Evolutionary conservation across 2,113 vertebrate species (phyloP).

Genomic region (Anthoscopus minutus): DNA sequence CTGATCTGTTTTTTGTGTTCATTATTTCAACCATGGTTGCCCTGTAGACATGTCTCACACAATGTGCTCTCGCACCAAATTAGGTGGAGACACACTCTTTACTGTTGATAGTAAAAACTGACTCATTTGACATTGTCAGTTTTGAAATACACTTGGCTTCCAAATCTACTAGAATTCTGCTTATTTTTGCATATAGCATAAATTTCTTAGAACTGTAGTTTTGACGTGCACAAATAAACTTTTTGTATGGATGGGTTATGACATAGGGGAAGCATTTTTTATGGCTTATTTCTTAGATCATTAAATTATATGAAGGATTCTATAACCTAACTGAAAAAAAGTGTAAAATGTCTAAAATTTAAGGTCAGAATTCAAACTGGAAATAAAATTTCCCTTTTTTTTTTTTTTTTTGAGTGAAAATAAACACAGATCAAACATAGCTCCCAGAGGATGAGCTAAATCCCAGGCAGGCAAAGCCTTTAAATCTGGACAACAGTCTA

Average conservation of each 20-base stretch:
- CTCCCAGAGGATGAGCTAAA: background rate
- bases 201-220: background rate
- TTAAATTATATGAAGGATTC: background rate
- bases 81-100: background rate
- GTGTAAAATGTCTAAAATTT: background rate
- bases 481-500: background rate
- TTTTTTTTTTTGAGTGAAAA: background rate
- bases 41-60: background rate
- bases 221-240: background rate
- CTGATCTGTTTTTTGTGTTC: background rate
- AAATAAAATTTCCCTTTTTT: background rate
- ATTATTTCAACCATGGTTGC: background rate
- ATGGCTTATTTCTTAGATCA: background rate
- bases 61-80: background rate
- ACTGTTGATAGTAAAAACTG: background rate
- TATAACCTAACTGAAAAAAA: background rate
- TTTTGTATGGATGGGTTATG: background rate
- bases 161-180: background rate
- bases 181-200: background rate
- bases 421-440: background rate
- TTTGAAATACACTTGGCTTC: background rate
- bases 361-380: background rate
- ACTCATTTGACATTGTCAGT: background rate
- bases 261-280: background rate
- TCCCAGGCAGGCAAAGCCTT: background rate